Percentiles rank a stretch among this genome's conserved stretches.
Conservation (phyloP, 2,888 invertebrate species). For the Hypolimnas misippus region DNA sequence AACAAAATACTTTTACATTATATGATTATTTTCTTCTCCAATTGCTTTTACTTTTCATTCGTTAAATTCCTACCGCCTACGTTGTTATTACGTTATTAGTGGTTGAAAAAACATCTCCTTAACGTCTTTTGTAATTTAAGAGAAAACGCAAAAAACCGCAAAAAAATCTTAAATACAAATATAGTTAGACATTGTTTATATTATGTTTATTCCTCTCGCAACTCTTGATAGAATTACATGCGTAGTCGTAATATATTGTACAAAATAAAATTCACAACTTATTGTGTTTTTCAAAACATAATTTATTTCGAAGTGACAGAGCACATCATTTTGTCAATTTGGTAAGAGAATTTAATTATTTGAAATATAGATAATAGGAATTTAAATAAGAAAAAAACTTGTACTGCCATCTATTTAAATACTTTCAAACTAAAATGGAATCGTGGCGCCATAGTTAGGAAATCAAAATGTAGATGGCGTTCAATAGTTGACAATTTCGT, state of each 20-base stretch:
- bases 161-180: too few relatives aligned
- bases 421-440: background rate
- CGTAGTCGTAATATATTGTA: background rate
- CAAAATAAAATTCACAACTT: background rate
- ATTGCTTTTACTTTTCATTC: background rate
- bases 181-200: too few relatives aligned
- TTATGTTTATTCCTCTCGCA: background rate
- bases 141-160: background rate
- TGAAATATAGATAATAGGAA: background rate
- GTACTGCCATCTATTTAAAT: too few relatives aligned
- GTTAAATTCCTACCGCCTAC: background rate
- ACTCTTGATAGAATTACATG: background rate
- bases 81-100: background rate
- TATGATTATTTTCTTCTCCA: too few relatives aligned
- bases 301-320: background rate
- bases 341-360: background rate
- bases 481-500: background rate
- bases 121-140: background rate
- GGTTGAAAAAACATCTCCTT: background rate
- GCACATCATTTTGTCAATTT: background rate
- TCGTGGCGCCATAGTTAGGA: background rate
- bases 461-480: conserved; percentile 36
- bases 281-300: background rate
- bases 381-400: background rate
- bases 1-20: too few relatives aligned